phyloP scores from a whole-genome alignment of 2,797 vertebrate genomes.

The Todus mexicanus region DNA sequence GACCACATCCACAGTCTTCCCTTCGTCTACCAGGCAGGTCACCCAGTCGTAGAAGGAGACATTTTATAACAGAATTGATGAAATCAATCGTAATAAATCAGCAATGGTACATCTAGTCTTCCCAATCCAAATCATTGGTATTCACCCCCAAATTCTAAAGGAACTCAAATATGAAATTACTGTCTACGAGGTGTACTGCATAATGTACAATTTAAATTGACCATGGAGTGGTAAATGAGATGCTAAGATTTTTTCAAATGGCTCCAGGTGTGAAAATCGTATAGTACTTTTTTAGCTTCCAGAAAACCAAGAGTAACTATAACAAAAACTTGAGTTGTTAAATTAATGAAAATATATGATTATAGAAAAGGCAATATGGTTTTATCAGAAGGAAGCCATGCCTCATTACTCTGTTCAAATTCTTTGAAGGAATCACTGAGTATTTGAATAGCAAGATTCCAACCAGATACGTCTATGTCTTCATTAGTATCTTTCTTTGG shows the following conservation, averaged over 20 bases:
- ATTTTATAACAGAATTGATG: not conserved
- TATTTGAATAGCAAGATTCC: not conserved
- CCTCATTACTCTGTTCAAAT: conserved; percentile 2
- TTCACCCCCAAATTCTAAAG: not conserved
- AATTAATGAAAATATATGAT: not conserved
- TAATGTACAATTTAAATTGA: not conserved
- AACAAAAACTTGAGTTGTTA: not conserved
- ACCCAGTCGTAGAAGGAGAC: no score
- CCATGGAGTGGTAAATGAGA: not conserved
- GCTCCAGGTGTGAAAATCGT: not conserved
- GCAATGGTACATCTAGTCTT: not conserved
- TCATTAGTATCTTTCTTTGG: not conserved
- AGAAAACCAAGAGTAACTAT: not conserved
- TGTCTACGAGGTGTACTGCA: not conserved
- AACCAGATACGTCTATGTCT: not conserved
- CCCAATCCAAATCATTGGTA: not conserved
- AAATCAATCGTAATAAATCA: not conserved
- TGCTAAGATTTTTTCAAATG: not conserved
- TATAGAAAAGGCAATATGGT: not conserved
- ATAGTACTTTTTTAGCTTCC: not conserved
- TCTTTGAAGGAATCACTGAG: not conserved
- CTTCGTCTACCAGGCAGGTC: no score
- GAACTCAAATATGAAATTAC: conserved; percentile 1
- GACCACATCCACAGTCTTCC: no score
- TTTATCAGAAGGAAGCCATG: not conserved